Conservation (phyloP, 2,113 vertebrate genomes). For the Phasianus colchicus region DNA sequence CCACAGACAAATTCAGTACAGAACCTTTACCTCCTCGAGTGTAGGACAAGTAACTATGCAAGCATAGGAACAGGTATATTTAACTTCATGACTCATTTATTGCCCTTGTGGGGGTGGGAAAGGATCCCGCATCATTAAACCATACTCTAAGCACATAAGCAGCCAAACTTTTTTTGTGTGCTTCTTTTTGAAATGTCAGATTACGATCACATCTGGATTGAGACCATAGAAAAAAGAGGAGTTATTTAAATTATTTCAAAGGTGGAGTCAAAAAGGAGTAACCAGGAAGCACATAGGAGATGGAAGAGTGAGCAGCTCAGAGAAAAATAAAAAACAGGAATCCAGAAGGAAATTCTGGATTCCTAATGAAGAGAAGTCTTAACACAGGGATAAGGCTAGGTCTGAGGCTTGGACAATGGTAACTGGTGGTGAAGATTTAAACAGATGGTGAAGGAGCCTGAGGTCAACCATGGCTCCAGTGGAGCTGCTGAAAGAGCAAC, state of each 20-base stretch:
- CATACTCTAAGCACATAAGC: background rate
- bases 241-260: background rate
- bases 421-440: background rate
- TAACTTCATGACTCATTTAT: slow-evolving; percentile 24
- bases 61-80: slow-evolving; percentile 19
- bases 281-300: background rate
- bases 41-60: slow-evolving; percentile 3
- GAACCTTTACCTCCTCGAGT: background rate
- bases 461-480: background rate
- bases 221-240: background rate
- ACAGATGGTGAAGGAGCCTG: background rate
- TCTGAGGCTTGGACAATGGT: background rate
- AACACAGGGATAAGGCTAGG: background rate
- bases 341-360: background rate
- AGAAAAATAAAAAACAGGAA: background rate
- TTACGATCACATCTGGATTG: background rate
- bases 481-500: background rate
- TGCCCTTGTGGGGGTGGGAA: slow-evolving; percentile 19
- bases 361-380: background rate
- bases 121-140: background rate
- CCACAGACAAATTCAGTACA: background rate
- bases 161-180: background rate
- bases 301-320: background rate
- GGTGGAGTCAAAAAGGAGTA: background rate
- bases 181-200: background rate